phyloP scores from a whole-genome alignment of 1,140 invertebrate genomes.

The Idris sp. region DNA sequence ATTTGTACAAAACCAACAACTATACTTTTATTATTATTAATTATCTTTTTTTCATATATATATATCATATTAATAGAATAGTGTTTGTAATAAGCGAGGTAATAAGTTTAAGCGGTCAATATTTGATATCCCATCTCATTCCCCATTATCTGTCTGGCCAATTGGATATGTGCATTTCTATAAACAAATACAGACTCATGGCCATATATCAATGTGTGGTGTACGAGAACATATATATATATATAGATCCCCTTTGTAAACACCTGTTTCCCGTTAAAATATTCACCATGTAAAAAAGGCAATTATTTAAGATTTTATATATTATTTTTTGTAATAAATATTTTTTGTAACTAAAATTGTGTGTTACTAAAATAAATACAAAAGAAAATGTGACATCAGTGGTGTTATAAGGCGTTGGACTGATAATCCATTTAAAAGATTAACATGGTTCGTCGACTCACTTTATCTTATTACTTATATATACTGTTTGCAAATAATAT shows the following conservation, averaged over 20 bases:
- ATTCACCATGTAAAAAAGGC: too few species aligned
- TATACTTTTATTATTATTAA: conserved; percentile 43
- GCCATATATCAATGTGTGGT: conserved; percentile 20
- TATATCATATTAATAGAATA: too few species aligned
- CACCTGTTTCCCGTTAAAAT: conserved; percentile 42
- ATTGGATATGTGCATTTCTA: conserved; percentile 48
- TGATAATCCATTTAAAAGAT: conserved; percentile 55
- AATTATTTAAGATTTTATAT: too few species aligned
- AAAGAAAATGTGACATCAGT: conserved; percentile 41
- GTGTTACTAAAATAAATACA: too few species aligned
- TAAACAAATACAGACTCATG: conserved; percentile 41
- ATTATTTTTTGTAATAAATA: too few species aligned
- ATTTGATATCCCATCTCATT: conserved; percentile 47
- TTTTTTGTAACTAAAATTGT: too few species aligned
- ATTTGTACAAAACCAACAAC: conserved; percentile 39
- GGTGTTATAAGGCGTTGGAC: conserved; percentile 27
- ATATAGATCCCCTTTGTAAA: conserved; percentile 28
- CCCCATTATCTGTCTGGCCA: conserved; percentile 42
- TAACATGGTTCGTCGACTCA: conserved; percentile 32
- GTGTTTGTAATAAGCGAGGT: conserved; percentile 27
- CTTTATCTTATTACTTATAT: conserved; percentile 36
- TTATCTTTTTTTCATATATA: too few species aligned
- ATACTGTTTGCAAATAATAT: conserved; percentile 30
- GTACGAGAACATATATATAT: conserved; percentile 16
- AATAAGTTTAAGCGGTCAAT: conserved; percentile 35